Conservation (phyloP, 2,888 invertebrate genomes). For the Helleia helle region DNA sequence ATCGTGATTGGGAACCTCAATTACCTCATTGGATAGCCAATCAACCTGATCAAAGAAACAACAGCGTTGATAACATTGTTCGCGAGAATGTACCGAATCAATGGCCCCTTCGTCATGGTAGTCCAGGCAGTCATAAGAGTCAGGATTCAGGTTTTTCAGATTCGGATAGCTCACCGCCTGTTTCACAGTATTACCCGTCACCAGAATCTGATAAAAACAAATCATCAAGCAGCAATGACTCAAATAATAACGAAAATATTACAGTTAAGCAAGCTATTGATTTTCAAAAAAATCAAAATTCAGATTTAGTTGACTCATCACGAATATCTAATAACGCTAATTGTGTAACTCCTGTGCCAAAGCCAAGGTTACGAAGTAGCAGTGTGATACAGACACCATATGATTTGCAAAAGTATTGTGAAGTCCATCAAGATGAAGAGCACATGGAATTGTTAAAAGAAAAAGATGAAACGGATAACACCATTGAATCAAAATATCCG, state of each 20-base stretch:
- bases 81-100: constrained; percentile 48
- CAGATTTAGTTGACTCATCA: constrained; percentile 46
- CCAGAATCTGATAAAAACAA: constrained; percentile 50
- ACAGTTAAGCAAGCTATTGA: constrained; percentile 60
- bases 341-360: constrained; percentile 43
- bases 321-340: constrained; percentile 30
- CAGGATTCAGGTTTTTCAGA: constrained; percentile 89
- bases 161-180: constrained; percentile 78
- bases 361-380: constrained; percentile 58
- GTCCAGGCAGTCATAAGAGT: constrained; percentile 79
- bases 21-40: constrained; percentile 68
- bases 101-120: constrained; percentile 67
- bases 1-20: constrained; percentile 66
- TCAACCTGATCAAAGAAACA: constrained; percentile 54
- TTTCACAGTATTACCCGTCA: constrained; percentile 53
- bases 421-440: constrained; percentile 63
- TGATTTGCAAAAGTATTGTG: constrained; percentile 65
- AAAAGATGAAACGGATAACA: constrained; percentile 34
- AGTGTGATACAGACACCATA: constrained; percentile 69
- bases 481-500: constrained; percentile 40
- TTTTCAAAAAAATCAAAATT: constrained; percentile 44
- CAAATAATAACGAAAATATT: constrained; percentile 61
- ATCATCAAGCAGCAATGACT: constrained; percentile 56
- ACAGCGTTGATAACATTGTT: constrained; percentile 49
- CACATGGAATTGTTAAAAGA: constrained; percentile 58